Evolutionary conservation across 2,888 invertebrate species (phyloP).

Genomic region (Brachycybe producta): DNA sequence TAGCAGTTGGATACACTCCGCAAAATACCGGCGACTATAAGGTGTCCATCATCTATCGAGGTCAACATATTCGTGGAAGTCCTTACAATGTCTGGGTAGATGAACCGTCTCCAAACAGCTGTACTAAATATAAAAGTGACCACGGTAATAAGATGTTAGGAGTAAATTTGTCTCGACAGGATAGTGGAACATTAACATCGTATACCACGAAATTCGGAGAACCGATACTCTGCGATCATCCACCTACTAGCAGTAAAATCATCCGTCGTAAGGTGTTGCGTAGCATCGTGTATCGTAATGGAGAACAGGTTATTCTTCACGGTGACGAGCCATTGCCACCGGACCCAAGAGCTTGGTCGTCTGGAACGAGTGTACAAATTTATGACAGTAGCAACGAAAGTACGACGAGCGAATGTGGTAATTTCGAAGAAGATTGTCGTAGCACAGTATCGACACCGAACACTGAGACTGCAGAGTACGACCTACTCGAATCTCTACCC

Average conservation of each 20-base stretch:
- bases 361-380: neutral
- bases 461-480: neutral
- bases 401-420: no score
- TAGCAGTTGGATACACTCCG: slow-evolving; percentile 24
- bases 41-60: slow-evolving; percentile 25
- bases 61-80: slow-evolving; percentile 25
- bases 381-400: neutral
- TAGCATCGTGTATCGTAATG: slow-evolving; percentile 10
- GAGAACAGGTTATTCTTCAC: slow-evolving; percentile 8
- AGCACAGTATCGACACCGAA: neutral
- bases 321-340: slow-evolving; percentile 14
- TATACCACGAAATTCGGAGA: neutral
- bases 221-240: neutral
- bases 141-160: neutral
- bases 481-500: no score
- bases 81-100: slow-evolving; percentile 25
- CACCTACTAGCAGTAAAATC: neutral
- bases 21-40: slow-evolving; percentile 22
- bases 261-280: slow-evolving; percentile 8
- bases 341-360: slow-evolving; percentile 17
- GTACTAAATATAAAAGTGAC: no score
- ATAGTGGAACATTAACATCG: no score
- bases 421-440: no score
- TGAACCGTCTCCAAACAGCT: neutral
- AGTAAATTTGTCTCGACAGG: neutral